Conservation (phyloP, 1,140 invertebrate genomes). For the Epicauta chinensis region DNA sequence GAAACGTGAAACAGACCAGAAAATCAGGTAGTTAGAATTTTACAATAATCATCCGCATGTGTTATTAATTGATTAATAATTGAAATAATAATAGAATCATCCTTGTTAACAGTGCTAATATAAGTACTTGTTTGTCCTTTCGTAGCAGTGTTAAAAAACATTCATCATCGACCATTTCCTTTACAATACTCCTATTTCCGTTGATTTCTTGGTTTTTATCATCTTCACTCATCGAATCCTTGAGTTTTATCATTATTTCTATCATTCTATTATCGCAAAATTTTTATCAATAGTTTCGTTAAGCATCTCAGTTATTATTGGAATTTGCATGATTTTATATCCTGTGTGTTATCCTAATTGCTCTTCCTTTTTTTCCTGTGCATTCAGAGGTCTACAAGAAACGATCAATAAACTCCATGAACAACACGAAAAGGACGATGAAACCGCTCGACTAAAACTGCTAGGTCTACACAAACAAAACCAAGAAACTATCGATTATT, state of each 20-base stretch:
- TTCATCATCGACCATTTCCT: constrained; percentile 22
- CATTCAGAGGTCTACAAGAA: constrained; percentile 35
- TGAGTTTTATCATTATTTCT: constrained; percentile 29
- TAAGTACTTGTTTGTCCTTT: constrained; percentile 15
- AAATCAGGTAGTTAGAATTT: constrained; percentile 35
- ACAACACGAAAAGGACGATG: constrained; percentile 33
- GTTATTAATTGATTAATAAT: background rate
- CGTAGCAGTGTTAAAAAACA: constrained; percentile 29
- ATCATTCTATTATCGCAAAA: constrained; percentile 6
- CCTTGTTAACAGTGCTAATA: constrained; percentile 6
- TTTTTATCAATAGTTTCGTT: constrained; percentile 6
- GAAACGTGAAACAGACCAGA: constrained; percentile 36
- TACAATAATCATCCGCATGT: background rate
- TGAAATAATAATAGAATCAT: too few relatives aligned
- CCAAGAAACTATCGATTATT: constrained; percentile 46
- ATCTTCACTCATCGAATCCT: constrained; percentile 31
- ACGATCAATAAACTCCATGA: constrained; percentile 34
- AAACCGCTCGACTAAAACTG: constrained; percentile 30
- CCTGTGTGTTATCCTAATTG: constrained; percentile 16
- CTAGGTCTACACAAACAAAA: constrained; percentile 36
- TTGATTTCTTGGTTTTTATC: constrained; percentile 37
- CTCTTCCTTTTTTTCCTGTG: constrained; percentile 17
- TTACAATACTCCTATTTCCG: constrained; percentile 35
- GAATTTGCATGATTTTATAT: constrained; percentile 17
- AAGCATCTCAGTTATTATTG: constrained; percentile 11